Evolutionary conservation across 2,797 vertebrate species (phyloP).

Genomic region (Apogon talboti): DNA sequence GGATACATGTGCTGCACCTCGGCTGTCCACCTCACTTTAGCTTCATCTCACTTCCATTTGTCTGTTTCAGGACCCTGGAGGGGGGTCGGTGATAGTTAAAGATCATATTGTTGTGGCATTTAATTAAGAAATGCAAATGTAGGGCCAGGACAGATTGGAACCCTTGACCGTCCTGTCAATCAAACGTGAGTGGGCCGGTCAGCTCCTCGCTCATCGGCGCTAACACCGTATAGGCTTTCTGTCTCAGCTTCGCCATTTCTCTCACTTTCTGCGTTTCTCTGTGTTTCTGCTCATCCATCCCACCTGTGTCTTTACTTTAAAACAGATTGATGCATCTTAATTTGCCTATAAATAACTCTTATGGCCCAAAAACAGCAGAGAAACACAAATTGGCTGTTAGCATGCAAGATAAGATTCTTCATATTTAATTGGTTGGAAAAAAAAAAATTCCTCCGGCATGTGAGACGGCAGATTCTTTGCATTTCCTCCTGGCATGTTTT

Average conservation of each 20-base stretch:
- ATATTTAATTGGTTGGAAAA: conserved; percentile 82
- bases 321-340: conserved; percentile 66
- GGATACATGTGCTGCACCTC: conserved; percentile 49
- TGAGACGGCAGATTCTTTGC: conserved; percentile 66
- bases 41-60: conserved; percentile 23
- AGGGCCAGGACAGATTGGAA: conserved; percentile 74
- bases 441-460: conserved; percentile 54
- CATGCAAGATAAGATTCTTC: conserved; percentile 79
- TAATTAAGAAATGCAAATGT: conserved; percentile 87
- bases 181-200: conserved; percentile 66
- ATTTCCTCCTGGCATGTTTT: conserved; percentile 72
- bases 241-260: conserved; percentile 26
- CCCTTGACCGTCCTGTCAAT: conserved; percentile 80
- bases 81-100: conserved; percentile 79
- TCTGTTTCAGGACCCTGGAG: conserved; percentile 29
- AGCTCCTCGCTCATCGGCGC: conserved; percentile 49
- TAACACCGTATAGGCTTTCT: conserved; percentile 54
- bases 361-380: conserved; percentile 75
- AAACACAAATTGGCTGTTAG: conserved; percentile 79
- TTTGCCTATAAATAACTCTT: conserved; percentile 72
- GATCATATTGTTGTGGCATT: conserved; percentile 86
- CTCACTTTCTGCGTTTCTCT: conserved; percentile 38
- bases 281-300: conserved; percentile 23
- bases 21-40: conserved; percentile 74
- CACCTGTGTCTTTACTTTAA: conserved; percentile 46